phyloP scores from a whole-genome alignment of 2,113 vertebrate genomes.

The Panurus biarmicus region DNA sequence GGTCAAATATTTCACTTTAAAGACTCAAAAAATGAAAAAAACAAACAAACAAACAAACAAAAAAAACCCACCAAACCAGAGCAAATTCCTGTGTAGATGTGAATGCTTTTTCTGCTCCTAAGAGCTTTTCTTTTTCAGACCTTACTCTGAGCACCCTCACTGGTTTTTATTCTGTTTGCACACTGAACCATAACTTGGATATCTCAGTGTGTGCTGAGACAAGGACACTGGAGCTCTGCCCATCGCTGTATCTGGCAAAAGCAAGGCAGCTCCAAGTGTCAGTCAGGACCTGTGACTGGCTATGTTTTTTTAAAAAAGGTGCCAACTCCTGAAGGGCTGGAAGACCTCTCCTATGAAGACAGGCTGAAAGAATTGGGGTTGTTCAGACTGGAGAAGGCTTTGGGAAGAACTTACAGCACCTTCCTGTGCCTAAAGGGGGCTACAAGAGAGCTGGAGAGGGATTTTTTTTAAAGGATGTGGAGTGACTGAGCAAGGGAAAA shows the following conservation, averaged over 20 bases:
- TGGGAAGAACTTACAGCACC: neutral
- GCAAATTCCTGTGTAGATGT: neutral
- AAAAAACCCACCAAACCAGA: neutral
- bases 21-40: neutral
- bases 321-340: neutral
- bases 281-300: neutral
- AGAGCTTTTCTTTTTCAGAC: neutral
- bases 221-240: neutral
- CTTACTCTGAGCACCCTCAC: neutral
- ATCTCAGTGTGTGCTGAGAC: fast-evolving
- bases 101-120: neutral
- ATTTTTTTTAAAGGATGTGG: neutral
- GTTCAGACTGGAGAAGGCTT: neutral
- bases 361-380: neutral
- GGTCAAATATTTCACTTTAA: neutral
- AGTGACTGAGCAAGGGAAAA: neutral
- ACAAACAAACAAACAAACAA: too few relatives aligned
- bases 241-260: fast-evolving
- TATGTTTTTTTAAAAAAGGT: neutral
- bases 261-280: neutral
- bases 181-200: fast-evolving
- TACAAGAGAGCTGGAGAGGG: neutral
- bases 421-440: neutral
- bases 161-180: neutral
- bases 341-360: neutral